Evolutionary conservation across 2,888 invertebrate species (phyloP).

Genomic region (Falcaria lacertinaria): DNA sequence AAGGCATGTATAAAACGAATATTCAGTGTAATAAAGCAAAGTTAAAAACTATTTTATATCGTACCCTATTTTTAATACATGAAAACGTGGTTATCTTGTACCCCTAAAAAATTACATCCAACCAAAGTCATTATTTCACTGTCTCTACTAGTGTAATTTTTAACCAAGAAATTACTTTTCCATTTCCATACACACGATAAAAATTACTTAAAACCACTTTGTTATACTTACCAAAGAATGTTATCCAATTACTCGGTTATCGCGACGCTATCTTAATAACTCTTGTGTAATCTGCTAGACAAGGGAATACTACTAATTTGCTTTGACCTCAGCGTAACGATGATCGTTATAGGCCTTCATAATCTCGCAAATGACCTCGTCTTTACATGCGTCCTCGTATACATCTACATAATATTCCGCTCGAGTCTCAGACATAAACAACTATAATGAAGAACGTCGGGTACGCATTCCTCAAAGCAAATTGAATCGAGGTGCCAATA

Average conservation of each 20-base stretch:
- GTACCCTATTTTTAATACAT: no score
- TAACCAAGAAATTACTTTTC: no score
- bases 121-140: no score
- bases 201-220: not conserved
- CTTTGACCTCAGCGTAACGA: not conserved
- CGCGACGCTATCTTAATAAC: not conserved
- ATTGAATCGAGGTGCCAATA: conserved; percentile 68
- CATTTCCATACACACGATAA: no score
- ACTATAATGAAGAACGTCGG: conserved; percentile 26
- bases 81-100: no score
- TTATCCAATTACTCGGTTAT: not conserved
- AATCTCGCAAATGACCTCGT: not conserved
- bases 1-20: no score
- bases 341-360: not conserved
- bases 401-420: conserved; percentile 1
- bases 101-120: no score
- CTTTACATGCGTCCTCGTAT: not conserved
- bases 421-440: conserved; percentile 19
- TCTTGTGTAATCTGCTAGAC: not conserved
- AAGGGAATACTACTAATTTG: not conserved
- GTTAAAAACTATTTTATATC: no score
- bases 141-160: no score
- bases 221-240: not conserved
- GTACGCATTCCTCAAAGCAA: conserved; percentile 47
- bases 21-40: no score